Conservation (phyloP, 2,113 vertebrate species). For the Phoxinus phoxinus region DNA sequence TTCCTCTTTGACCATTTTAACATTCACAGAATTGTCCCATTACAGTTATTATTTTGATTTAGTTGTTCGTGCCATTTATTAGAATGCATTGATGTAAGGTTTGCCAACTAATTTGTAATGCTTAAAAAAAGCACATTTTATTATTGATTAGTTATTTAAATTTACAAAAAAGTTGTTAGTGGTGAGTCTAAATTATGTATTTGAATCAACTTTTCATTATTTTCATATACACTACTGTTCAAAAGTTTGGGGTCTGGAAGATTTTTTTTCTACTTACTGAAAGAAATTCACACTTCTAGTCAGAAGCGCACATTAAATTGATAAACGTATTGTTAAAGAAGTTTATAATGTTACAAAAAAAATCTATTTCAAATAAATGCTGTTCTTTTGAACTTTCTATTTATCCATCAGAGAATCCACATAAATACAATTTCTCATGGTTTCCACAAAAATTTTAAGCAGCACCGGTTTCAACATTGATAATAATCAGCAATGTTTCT, state of each 20-base stretch:
- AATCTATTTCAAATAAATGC: not conserved
- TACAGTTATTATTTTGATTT: not conserved
- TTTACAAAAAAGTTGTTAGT: not conserved
- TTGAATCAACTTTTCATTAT: not conserved
- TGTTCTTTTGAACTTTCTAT: not conserved
- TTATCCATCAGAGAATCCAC: not conserved
- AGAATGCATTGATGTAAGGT: not conserved
- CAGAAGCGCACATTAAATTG: not conserved
- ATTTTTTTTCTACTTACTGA: not conserved
- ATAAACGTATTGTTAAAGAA: not conserved
- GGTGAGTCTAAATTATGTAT: not conserved
- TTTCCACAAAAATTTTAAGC: not conserved
- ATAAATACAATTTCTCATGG: not conserved
- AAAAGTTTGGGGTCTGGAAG: not conserved
- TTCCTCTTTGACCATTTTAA: not conserved
- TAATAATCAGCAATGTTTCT: not conserved
- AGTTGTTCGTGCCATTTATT: not conserved
- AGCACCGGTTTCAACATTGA: not conserved
- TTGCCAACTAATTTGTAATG: not conserved
- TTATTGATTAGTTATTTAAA: not conserved
- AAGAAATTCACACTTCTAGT: not conserved
- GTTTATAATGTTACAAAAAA: not conserved
- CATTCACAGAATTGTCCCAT: not conserved
- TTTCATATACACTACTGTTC: not conserved
- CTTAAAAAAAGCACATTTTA: not conserved